These are phyloP conservation scores for Zosterops pallidus DNA, from an alignment of 2,113 vertebrate genomes.

Conservation along the genomic window DNA sequence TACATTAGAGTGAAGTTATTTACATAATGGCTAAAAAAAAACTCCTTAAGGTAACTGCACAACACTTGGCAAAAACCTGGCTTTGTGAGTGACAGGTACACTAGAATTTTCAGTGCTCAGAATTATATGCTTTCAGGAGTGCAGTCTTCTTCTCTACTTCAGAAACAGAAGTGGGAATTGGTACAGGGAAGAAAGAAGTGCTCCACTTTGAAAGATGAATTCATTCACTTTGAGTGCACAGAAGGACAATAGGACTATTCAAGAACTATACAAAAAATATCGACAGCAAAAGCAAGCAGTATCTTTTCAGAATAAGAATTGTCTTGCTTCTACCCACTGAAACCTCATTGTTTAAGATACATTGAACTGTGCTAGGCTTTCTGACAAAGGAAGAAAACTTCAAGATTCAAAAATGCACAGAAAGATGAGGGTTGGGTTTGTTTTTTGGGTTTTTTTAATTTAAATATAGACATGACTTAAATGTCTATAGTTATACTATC, in stretches of 20 bases:
- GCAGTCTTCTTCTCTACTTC: conserved; percentile 9
- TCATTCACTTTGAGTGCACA: conserved; percentile 23
- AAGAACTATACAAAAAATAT: conserved; percentile 19
- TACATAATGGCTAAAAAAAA: background rate
- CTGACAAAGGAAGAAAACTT: background rate
- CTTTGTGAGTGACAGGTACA: background rate
- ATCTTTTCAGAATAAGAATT: conserved; percentile 8
- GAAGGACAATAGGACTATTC: conserved; percentile 43
- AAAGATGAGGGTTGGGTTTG: background rate
- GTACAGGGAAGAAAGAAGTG: conserved; percentile 10
- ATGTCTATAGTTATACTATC: background rate
- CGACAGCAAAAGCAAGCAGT: conserved; percentile 13
- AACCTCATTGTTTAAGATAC: conserved; percentile 3
- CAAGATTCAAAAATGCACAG: background rate
- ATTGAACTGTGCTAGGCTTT: background rate
- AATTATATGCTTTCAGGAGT: background rate
- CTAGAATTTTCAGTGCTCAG: conserved; percentile 18
- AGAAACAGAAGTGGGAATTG: conserved; percentile 27
- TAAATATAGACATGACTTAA: background rate
- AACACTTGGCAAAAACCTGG: background rate
- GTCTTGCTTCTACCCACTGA: background rate
- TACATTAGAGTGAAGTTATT: background rate
- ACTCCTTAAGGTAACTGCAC: background rate
- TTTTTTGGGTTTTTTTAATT: background rate
- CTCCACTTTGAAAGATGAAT: conserved; percentile 41